Evolutionary conservation across 1,140 invertebrate species (phyloP).

Genomic region (Lordiphosa stackelbergi): DNA sequence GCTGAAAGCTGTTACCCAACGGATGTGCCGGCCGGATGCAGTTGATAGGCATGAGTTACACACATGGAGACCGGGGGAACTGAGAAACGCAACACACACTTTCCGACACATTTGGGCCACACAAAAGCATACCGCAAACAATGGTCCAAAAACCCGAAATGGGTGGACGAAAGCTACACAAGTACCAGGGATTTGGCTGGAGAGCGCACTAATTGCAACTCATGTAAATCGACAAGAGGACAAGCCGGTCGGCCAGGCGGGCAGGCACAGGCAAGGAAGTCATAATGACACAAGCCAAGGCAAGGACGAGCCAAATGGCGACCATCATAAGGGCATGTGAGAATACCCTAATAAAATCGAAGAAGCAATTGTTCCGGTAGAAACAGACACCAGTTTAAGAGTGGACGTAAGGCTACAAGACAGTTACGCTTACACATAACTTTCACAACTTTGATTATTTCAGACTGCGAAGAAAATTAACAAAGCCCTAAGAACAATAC

Average conservation of each 20-base stretch:
- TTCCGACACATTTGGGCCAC: constrained; percentile 61
- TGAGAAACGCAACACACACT: constrained; percentile 18
- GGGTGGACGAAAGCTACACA: constrained; percentile 51
- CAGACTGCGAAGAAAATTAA: too few species aligned
- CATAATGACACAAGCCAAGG: constrained; percentile 48
- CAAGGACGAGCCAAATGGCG: constrained; percentile 18
- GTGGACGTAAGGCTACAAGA: too few species aligned
- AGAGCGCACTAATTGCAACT: constrained; percentile 70
- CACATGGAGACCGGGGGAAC: background rate
- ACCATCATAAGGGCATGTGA: background rate
- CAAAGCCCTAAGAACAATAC: too few species aligned
- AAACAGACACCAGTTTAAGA: too few species aligned
- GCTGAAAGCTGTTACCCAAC: constrained; percentile 71
- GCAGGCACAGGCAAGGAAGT: constrained; percentile 29
- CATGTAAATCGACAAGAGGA: constrained; percentile 71
- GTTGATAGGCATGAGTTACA: constrained; percentile 66
- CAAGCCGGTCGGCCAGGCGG: constrained; percentile 26
- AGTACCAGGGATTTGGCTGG: constrained; percentile 45
- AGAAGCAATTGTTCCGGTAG: too few species aligned
- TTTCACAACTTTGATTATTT: too few species aligned
- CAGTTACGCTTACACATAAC: too few species aligned
- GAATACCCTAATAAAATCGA: too few species aligned
- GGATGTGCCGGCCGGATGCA: constrained; percentile 69
- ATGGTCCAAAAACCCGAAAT: constrained; percentile 25
- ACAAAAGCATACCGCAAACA: constrained; percentile 67